Base-by-base conservation (phyloP, 2,113 vertebrate genomes). In the Xenus cinereus region DNA sequence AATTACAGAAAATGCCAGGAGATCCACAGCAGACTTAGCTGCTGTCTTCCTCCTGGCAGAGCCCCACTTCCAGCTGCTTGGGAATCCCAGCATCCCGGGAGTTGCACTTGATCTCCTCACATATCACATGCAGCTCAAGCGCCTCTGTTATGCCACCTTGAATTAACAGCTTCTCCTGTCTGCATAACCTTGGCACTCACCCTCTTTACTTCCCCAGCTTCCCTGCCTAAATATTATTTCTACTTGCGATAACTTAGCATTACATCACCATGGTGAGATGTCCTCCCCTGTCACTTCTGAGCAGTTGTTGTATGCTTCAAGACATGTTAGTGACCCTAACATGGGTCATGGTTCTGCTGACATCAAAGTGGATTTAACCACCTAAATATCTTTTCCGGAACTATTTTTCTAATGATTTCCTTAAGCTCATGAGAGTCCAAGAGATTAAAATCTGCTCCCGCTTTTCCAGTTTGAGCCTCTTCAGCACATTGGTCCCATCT, bases 141-240 rank as follows among this genome's bases (percentile, higher is more conserved):
- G 0, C 67, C 83, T 92, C 81, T 68, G 81, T 45, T 96, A 78
- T 64, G 84, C 87, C 78, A 93, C 84, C 89, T 89, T 89, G 87
- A 87, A 94, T 91, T 37, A 89, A 51, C 74, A 87, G 89, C 77
- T 50, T 27, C 91, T 96, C 77, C 94, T 91, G 19, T 32, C 66
- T 41, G 69, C 8, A 0, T 85, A 93, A 82, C 89, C 93, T 93
- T 82, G 93, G 84, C 66, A 57, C 60, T 96, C 19, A 0, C 84
- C 33, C 51, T 75, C 75, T 84, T 89, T 75, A 56, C 46, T 78
- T 59, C 73, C 73, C 13, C 4, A 56, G 56, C 53, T 92, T 81
- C 74, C 71, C 83, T 39, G 21, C 62, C 64, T 81, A 90, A 84
- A 88, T 78, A 22, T 89, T 92, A 68, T 93, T 95, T 78, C 86